phyloP scores from a whole-genome alignment of 2,797 vertebrate genomes.

The Malacoraja senta region DNA sequence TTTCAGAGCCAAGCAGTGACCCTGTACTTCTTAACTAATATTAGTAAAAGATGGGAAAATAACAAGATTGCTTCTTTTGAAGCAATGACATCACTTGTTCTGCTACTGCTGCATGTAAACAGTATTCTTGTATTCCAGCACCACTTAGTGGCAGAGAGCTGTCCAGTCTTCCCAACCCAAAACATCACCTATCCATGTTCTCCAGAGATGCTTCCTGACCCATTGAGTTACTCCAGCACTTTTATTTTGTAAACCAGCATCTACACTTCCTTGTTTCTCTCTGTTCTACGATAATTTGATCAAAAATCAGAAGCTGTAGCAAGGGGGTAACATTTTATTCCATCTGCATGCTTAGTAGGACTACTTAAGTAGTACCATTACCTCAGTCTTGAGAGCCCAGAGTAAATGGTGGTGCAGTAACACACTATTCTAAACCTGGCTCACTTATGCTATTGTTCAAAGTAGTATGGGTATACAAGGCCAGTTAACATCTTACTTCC shows the following conservation, averaged over 20 bases:
- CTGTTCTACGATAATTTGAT: neutral
- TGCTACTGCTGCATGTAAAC: neutral
- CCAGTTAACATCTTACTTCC: neutral
- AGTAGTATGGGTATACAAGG: neutral
- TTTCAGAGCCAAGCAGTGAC: slow-evolving; percentile 43
- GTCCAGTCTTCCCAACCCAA: no score
- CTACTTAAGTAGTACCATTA: no score
- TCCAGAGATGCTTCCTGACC: no score
- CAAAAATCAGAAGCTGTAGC: neutral
- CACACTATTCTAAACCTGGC: neutral
- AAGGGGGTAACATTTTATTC: no score
- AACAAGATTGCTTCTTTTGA: neutral
- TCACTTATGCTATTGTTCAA: neutral
- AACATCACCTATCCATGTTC: no score
- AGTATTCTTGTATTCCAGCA: neutral
- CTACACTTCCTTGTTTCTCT: no score
- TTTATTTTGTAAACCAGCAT: no score
- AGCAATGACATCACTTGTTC: neutral
- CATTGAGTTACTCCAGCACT: no score
- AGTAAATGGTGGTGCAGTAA: neutral
- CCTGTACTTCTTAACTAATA: neutral
- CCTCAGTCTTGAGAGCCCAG: neutral
- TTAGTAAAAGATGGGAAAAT: neutral
- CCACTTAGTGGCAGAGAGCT: slow-evolving; percentile 11
- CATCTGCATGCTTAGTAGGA: no score